Percentiles rank a stretch among this genome's conserved stretches.
Evolutionary conservation across 2,888 invertebrate species (phyloP).

Genomic region (Enchytraeus crypticus): DNA sequence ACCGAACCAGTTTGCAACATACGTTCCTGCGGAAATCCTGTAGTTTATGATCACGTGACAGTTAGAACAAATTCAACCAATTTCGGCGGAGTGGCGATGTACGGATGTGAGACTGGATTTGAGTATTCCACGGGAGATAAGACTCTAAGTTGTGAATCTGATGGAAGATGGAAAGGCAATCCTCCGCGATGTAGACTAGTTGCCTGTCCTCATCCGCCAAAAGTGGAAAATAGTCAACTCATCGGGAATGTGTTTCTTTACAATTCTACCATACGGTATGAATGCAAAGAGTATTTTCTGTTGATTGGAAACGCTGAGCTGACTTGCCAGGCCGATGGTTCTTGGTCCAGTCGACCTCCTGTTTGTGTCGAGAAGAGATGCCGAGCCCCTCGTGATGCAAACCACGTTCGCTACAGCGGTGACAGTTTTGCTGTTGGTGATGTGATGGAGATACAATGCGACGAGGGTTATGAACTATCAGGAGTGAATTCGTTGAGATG

Average conservation of each 20-base stretch:
- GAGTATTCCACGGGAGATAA: constrained; percentile 8
- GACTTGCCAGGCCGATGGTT: constrained; percentile 29
- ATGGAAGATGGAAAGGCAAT: constrained; percentile 37
- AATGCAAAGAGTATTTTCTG: constrained; percentile 20
- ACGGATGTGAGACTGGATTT: constrained; percentile 13
- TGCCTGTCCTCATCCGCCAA: constrained; percentile 25
- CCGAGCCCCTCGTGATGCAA: constrained; percentile 21
- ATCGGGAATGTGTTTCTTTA: constrained; percentile 11
- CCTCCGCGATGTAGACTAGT: constrained; percentile 34
- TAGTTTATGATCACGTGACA: not conserved
- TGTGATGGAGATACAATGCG: constrained; percentile 28
- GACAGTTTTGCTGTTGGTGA: constrained; percentile 5
- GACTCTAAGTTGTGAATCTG: constrained; percentile 32
- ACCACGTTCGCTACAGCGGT: constrained; percentile 15
- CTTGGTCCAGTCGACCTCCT: constrained; percentile 31
- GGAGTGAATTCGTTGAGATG: constrained; percentile 13
- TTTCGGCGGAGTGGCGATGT: not conserved
- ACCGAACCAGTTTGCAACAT: constrained; percentile 21
- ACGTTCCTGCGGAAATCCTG: constrained; percentile 43
- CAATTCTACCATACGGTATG: constrained; percentile 12
- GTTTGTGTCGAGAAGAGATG: constrained; percentile 27
- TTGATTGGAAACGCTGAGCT: constrained; percentile 27
- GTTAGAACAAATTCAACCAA: not conserved
- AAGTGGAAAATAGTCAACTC: constrained; percentile 4
- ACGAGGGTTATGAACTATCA: constrained; percentile 37